Base-by-base conservation (phyloP, 2,888 invertebrate genomes). In the Pandemis corylana region DNA sequence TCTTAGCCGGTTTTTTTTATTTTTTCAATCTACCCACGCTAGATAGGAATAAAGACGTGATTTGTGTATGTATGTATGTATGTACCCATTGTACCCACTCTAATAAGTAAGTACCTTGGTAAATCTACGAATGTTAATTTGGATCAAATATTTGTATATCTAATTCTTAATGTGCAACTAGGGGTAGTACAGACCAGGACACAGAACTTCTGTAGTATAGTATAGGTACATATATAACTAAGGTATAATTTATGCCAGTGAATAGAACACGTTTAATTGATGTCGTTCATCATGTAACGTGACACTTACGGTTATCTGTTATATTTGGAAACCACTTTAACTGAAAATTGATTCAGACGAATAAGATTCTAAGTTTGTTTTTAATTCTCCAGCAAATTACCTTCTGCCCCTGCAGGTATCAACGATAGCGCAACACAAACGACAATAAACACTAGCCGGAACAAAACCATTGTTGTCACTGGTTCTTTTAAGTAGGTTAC, bases 381-480 rank as follows among this genome's bases (percentile, higher is more conserved):
- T 67, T 61, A 6, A 56, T 65, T 44, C 13, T 15, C 36, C 20
- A 10, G 49, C 67, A 64, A 36, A 72, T 63, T 76, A 77, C 77
- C 77, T 78, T 78, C 78, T 77, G 72, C 49, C 67, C 44, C 68
- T 72, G 53, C 41, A 68, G 49, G 13, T 65, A 71, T 9, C 9
- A 44, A 9, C 9, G 10, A 46, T 9, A 10, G 9, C 44, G 44
- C 44, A 46, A 46, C 44, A 46, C 13, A 2, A 74, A 73, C 75
- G 77, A 77, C 76, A 77, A 76, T 75, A 67, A 76, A 71, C 72
- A 72, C 42, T 49, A 68, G 46, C 72, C 72, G 63, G 67, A 74
- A 77, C n/a, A 78, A 75, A 68, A 36, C 66, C 63, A 73, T 76
- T 77, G 77, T 78, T 56, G n/a, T 56, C 53, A 20, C 15, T 9